Evolutionary conservation across 2,888 invertebrate species (phyloP).

Genomic region (Tipula unca): DNA sequence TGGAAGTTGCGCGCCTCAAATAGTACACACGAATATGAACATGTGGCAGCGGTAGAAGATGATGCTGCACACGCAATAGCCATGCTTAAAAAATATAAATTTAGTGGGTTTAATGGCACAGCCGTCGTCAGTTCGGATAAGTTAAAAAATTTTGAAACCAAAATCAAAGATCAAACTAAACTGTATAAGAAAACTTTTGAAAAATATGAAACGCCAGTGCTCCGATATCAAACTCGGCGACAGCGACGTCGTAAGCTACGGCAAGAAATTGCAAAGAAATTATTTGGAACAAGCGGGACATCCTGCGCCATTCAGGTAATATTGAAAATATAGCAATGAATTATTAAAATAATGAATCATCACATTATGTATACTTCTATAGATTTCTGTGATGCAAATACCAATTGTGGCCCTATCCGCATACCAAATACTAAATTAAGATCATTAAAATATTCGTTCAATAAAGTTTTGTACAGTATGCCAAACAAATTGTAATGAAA

Average conservation of each 20-base stretch:
- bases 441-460: neutral
- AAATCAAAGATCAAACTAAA: neutral
- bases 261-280: neutral
- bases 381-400: neutral
- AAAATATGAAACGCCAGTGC: neutral
- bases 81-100: neutral
- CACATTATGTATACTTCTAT: too few species aligned
- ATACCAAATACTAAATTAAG: neutral
- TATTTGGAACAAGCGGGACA: neutral
- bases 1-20: neutral
- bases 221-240: neutral
- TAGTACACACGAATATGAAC: neutral
- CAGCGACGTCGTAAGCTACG: neutral
- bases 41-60: neutral
- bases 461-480: too few species aligned
- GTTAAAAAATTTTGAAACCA: neutral
- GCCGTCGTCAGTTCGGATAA: neutral
- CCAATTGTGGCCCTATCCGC: neutral
- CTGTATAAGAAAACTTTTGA: neutral
- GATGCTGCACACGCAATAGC: neutral
- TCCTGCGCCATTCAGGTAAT: neutral
- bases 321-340: neutral
- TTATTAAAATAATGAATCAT: neutral
- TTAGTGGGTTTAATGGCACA: neutral
- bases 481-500: too few species aligned